Base-by-base conservation (phyloP, 2,113 vertebrate genomes). In the Gnathonemus echidnorhynchus region DNA sequence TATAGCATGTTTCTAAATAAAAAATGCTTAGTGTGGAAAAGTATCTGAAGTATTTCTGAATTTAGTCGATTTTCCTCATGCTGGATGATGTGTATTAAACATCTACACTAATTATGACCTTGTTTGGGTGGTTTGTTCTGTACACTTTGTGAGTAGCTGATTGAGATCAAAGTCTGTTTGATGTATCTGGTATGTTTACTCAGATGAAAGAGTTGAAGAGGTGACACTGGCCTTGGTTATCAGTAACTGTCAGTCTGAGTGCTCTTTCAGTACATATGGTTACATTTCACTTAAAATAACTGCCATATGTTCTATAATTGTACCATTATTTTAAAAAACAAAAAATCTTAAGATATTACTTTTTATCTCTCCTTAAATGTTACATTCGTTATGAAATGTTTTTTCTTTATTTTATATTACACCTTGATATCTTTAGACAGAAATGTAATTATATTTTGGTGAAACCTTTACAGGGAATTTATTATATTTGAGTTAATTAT, bases 91-190 rank as follows among this genome's bases (percentile, higher is more conserved):
- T 74, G 31, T 74, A 74, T 74, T 74, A 74, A 6, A 74, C 70
- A 74, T 80, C 15, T 7, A 39, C 35, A n/a, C 87, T 45, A 24
- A 42, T 46, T 58, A 42, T 88, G 87, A 66, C 53, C 53, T 88
- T 85, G 27, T 50, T 21, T n/a, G 2, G 70, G 42, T 86, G 21
- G 24, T 85, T 53, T 85, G 39, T 85, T 85, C n/a, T 17, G 89
- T 86, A 74, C 85, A 89, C 89, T 86, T 66, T 42, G 58, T 74
- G 13, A 86, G 42, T 27, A 87, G 84, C 3, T 77, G 66, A 35
- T 92, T 91, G 92, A 93, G 95, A 94, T 95, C 95, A 96, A 96
- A 96, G 95, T 95, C 94, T 95, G 91, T 95, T 95, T 95, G 94
- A 91, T 93, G 89, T 93, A 90, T 91, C 92, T 89, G 53, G 86